Conservation (phyloP, 2,797 vertebrate species). For the Lindbergichthys nudifrons region DNA sequence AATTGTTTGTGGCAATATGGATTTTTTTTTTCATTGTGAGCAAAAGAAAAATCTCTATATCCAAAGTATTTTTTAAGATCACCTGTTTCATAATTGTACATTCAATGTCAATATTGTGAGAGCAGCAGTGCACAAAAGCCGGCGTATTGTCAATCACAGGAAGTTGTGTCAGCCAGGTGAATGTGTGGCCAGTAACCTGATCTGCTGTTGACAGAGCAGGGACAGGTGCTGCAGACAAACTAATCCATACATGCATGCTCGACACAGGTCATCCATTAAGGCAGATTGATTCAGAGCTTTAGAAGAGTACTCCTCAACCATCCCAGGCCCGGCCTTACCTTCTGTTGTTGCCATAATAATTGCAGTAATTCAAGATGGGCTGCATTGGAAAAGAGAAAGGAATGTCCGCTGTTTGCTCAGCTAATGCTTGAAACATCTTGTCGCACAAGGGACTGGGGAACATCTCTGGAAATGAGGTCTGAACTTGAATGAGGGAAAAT, state of each 20-base stretch:
- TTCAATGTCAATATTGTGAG: slow-evolving; percentile 3
- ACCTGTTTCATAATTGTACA: slow-evolving; percentile 19
- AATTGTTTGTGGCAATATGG: slow-evolving; percentile 27
- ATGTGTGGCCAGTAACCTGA: slow-evolving; percentile 75
- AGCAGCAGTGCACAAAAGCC: slow-evolving; percentile 30
- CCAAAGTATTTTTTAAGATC: slow-evolving; percentile 11
- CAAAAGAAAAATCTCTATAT: background rate
- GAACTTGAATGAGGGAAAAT: slow-evolving; percentile 38
- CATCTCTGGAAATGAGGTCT: slow-evolving; percentile 59
- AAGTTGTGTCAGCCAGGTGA: slow-evolving; percentile 76
- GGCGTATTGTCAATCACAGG: slow-evolving; percentile 69
- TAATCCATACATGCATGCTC: slow-evolving; percentile 79
- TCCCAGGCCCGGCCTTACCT: slow-evolving; percentile 65
- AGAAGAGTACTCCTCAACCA: slow-evolving; percentile 66
- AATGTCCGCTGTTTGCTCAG: slow-evolving; percentile 76
- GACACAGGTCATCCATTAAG: slow-evolving; percentile 81
- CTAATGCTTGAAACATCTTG: slow-evolving; percentile 78
- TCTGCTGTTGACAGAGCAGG: slow-evolving; percentile 85
- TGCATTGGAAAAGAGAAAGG: slow-evolving; percentile 70
- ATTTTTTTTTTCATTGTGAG: slow-evolving; percentile 7
- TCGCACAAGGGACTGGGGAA: slow-evolving; percentile 49
- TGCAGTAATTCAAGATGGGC: slow-evolving; percentile 74
- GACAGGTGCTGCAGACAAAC: slow-evolving; percentile 83
- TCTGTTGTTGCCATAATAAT: slow-evolving; percentile 79
- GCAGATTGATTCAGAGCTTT: slow-evolving; percentile 79